These are phyloP conservation scores for Mythimna ferrago DNA, from an alignment of 2,888 invertebrate genomes.

Conservation along the genomic window DNA sequence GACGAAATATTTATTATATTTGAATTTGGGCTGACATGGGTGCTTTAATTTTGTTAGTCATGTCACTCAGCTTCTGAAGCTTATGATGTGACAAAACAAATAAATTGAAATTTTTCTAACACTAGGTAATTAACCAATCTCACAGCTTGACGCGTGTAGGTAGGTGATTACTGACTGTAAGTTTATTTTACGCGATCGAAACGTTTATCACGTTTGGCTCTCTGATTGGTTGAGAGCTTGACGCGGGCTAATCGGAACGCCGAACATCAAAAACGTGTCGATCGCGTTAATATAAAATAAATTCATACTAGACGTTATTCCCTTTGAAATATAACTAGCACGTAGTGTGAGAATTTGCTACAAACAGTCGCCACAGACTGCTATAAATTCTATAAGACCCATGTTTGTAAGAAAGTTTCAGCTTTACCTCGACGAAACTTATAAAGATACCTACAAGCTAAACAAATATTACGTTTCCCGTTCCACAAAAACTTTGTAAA, in stretches of 20 bases:
- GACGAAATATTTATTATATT: conserved; percentile 28
- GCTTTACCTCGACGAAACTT: conserved; percentile 5
- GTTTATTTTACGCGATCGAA: too few species aligned
- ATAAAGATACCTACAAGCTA: conserved; percentile 25
- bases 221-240: too few species aligned
- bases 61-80: neutral
- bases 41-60: neutral
- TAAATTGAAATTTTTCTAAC: too few species aligned
- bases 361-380: neutral
- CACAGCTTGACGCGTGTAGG: too few species aligned
- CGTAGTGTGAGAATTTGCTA: neutral
- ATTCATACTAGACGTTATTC: too few species aligned
- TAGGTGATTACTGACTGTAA: too few species aligned
- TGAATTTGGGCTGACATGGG: neutral
- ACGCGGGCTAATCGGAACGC: too few species aligned
- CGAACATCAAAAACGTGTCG: too few species aligned
- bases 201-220: too few species aligned
- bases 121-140: too few species aligned
- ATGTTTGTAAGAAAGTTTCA: neutral
- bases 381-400: neutral
- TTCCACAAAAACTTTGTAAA: conserved; percentile 7
- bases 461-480: conserved; percentile 17
- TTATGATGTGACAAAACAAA: too few species aligned
- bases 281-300: too few species aligned
- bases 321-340: neutral